phyloP scores from a whole-genome alignment of 1,140 invertebrate species.

The Drosophila pallidifrons region DNA sequence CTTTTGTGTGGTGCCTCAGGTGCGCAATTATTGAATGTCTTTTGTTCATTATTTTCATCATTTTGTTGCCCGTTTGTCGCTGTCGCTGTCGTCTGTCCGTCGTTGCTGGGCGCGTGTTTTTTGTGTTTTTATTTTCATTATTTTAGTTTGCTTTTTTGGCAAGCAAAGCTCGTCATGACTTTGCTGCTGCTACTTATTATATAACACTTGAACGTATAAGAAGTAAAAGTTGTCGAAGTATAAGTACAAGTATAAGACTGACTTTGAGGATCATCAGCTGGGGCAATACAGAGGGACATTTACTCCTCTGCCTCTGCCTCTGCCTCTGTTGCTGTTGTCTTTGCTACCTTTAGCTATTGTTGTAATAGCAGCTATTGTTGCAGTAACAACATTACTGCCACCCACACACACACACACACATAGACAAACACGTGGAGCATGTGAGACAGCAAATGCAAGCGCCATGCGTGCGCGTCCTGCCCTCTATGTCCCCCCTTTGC shows the following conservation, averaged over 20 bases:
- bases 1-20: slow-evolving; percentile 65
- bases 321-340: not conserved
- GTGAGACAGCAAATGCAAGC: slow-evolving; percentile 80
- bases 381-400: slow-evolving; percentile 78
- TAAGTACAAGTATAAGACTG: slow-evolving; percentile 1
- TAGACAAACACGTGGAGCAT: slow-evolving; percentile 39
- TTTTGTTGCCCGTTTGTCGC: slow-evolving; percentile 12
- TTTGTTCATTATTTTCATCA: slow-evolving; percentile 49
- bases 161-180: slow-evolving; percentile 13
- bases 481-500: not conserved
- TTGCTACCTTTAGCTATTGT: slow-evolving; percentile 15
- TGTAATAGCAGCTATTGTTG: slow-evolving; percentile 72
- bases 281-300: slow-evolving; percentile 1
- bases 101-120: slow-evolving; percentile 26
- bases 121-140: not conserved
- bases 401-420: slow-evolving; percentile 32
- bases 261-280: slow-evolving; percentile 41
- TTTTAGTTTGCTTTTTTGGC: not conserved
- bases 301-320: too few relatives aligned
- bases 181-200: not conserved
- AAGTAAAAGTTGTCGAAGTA: slow-evolving; percentile 23
- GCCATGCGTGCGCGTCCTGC: slow-evolving; percentile 72
- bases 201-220: slow-evolving; percentile 51
- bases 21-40: slow-evolving; percentile 72
- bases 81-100: not conserved